Evolutionary conservation across 2,797 vertebrate species (phyloP), one percentile per base, ranked within the genome.

Genomic region (Lateolabrax maculatus): DNA sequence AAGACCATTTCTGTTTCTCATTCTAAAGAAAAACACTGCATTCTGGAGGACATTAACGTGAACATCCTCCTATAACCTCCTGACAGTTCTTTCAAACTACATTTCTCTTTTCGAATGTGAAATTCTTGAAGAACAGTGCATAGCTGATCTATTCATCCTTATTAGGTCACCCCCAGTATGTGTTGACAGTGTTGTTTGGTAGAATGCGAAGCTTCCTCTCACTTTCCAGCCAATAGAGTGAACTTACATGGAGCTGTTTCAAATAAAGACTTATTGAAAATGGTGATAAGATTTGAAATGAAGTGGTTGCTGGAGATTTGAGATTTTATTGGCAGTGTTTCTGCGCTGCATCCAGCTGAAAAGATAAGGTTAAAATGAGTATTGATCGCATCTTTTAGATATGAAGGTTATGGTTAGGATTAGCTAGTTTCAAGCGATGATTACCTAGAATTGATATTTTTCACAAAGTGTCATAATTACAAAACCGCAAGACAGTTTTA

Each of bases 311-410:
- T 75, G 57, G 63, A 65, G 74, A 77, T 81, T 78, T 75, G 18
- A 71, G 64, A 72, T 81, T 70, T 84, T 72, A 86, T 74, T 84
- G 67, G 68, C 76, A 46, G 66, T 27, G 37, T 79, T 56, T 2
- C 60, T 44, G 64, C 39, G 34, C 66, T 60, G 58, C 71, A 67
- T 64, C 48, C 71, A 77, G 65, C 69, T 71, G 51, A 57, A 76
- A 76, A 80, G 81, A 90, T 84, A 81, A 85, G 74, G 57, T 80
- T 76, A 69, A 74, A 84, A 83, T 83, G 61, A 81, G 39, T 80
- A 85, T 90, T 83, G 87, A 88, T 86, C 1, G 6, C n/a, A 61
- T 82, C 39, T 83, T 73, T 77, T 53, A 55, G 66, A 90, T 78
- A 62, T 58, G 48, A 85, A 65, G 71, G 53, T 53, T 71, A 61